phyloP scores from a whole-genome alignment of 2,113 vertebrate genomes.

The Lates calcarifer region DNA sequence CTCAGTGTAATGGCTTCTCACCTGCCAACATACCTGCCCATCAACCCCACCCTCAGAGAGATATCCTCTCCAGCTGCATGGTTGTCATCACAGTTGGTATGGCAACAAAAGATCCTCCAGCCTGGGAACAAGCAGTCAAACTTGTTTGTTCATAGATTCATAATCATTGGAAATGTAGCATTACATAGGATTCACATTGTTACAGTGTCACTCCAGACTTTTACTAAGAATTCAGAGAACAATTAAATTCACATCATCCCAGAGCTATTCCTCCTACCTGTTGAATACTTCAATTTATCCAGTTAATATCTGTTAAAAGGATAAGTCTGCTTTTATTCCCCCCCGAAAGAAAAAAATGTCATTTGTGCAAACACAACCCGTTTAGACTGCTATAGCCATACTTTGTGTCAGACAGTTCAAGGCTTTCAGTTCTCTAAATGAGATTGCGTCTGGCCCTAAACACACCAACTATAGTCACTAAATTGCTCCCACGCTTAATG shows the following conservation, averaged over 20 bases:
- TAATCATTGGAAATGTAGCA: background rate
- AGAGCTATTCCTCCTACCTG: background rate
- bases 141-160: slow-evolving; percentile 69
- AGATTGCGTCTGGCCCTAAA: slow-evolving; percentile 13
- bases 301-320: background rate
- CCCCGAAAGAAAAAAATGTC: background rate
- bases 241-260: background rate
- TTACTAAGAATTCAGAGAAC: background rate
- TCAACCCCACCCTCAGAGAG: slow-evolving; percentile 24
- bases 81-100: slow-evolving; percentile 15
- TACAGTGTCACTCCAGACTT: background rate
- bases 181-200: background rate
- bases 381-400: background rate
- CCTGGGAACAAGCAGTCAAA: slow-evolving; percentile 1
- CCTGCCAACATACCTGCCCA: background rate
- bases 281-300: background rate
- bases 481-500: background rate
- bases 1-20: background rate
- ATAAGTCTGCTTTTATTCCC: background rate
- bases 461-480: background rate
- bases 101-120: slow-evolving; percentile 8
- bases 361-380: background rate
- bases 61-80: background rate
- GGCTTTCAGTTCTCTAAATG: slow-evolving; percentile 3
- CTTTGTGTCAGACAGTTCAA: background rate